Evolutionary conservation across 2,797 vertebrate species (phyloP), one percentile per base, ranked within the genome.

Genomic region (Denticeps clupeoides): DNA sequence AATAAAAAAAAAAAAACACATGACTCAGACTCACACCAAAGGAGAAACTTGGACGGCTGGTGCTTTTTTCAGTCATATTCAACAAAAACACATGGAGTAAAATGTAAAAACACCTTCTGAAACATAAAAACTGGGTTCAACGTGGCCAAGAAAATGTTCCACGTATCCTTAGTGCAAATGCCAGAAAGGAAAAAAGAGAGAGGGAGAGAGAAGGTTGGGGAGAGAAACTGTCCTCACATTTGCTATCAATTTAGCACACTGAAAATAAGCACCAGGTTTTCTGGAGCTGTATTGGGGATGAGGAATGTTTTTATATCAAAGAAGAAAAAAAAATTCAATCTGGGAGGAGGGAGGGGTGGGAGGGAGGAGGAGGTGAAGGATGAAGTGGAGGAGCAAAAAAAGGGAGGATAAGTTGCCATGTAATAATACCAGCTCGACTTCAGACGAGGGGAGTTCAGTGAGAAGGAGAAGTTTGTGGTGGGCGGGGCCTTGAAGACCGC

Each of bases 281-380:
- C 66, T 72, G 69, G 71, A 79, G 72, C 70, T 62, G 65, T 69
- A 69, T 53, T 61, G 70, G 73, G 75, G 72, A 78, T 71, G 70
- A 82, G 74, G 78, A 82, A 82, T 81, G 80, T 80, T 82, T 81
- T 80, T 80, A 79, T 81, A 78, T 81, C 74, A 80, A 75, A 79
- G 80, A 71, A 35, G 33, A 33, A 44, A 57, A 54, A 52, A 41
- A 57, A 12, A 16, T 35, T 44, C 51, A 43, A 66, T 43, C 12
- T 68, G 66, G 64, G 61, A 52, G 12, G 5, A 7, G 6, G 26
- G 29, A 37, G 47, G 25, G 21, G 49, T 18, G 10, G 46, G 44
- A 26, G 19, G 25, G 8, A 37, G 15, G 40, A 54, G 56, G 47
- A 32, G 19, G 45, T 46, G 40, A 18, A 24, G 53, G 26, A 45